Conservation (phyloP, 2,888 invertebrate species). For the Acleris laterana region DNA sequence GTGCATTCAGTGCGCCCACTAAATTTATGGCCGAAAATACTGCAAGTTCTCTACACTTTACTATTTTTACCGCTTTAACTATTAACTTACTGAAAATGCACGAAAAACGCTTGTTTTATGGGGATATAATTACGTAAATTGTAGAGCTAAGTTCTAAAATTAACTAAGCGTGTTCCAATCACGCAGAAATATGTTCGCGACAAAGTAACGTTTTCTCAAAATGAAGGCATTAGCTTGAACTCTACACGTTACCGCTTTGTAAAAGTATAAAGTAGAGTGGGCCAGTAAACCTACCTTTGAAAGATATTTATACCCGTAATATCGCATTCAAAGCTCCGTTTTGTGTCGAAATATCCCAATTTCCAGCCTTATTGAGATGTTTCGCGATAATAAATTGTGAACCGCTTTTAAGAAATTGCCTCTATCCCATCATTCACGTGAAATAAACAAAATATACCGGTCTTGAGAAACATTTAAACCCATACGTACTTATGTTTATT, state of each 20-base stretch:
- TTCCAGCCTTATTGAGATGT: conserved; percentile 44
- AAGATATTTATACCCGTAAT: conserved; percentile 27
- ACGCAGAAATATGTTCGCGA: not conserved
- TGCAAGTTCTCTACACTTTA: conserved; percentile 37
- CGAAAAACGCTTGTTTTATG: not conserved
- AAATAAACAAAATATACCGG: conserved; percentile 38
- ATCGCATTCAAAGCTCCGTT: conserved; percentile 34
- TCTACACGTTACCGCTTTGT: not conserved
- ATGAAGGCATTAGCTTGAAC: conserved; percentile 1
- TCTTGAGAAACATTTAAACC: conserved; percentile 18
- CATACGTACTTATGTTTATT: conserved; percentile 35
- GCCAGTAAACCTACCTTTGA: conserved; percentile 22
- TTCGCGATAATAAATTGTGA: conserved; percentile 41
- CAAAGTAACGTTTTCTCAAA: not conserved
- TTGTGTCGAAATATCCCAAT: conserved; percentile 35
- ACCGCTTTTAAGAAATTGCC: conserved; percentile 45
- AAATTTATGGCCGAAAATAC: conserved; percentile 39
- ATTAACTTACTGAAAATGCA: conserved; percentile 9
- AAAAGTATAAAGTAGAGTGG: not conserved
- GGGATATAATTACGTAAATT: not conserved
- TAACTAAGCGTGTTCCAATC: not conserved
- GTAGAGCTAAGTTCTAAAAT: not conserved
- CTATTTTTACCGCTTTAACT: conserved; percentile 27
- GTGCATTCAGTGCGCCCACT: conserved; percentile 40
- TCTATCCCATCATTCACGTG: conserved; percentile 39